phyloP scores from a whole-genome alignment of 2,888 invertebrate species.

The Epiperipatus broadwayi region DNA sequence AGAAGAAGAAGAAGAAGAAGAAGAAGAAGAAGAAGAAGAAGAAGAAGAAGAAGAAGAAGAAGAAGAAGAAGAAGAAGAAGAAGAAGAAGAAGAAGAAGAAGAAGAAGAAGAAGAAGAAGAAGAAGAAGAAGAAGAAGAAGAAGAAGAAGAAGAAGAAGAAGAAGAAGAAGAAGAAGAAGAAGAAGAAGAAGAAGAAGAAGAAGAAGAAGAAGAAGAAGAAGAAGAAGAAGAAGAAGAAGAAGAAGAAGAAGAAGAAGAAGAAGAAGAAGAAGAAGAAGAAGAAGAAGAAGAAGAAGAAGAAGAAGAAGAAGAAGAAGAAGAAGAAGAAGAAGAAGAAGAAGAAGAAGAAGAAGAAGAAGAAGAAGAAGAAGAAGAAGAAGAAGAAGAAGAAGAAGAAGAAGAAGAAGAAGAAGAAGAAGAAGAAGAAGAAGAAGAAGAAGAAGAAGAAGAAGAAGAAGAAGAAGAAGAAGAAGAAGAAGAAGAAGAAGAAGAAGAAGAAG shows the following conservation, averaged over 20 bases:
- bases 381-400: slow-evolving; percentile 10
- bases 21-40: slow-evolving; percentile 5
- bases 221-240: neutral
- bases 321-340: slow-evolving; percentile 10
- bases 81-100: slow-evolving; percentile 5
- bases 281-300: slow-evolving; percentile 9
- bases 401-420: slow-evolving; percentile 10
- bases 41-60: slow-evolving; percentile 7
- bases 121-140: neutral
- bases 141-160: slow-evolving; percentile 1
- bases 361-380: slow-evolving; percentile 11
- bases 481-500: slow-evolving; percentile 3
- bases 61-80: slow-evolving; percentile 1
- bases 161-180: slow-evolving; percentile 7
- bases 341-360: slow-evolving; percentile 11
- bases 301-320: slow-evolving; percentile 10
- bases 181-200: neutral
- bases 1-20: slow-evolving; percentile 10
- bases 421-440: slow-evolving; percentile 8
- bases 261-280: slow-evolving; percentile 5
- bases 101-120: neutral
- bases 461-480: slow-evolving; percentile 3
- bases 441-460: slow-evolving; percentile 3
- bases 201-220: neutral
- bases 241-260: neutral